These are phyloP conservation scores for Salticus scenicus DNA, from an alignment of 2,888 invertebrate species.

Conservation along the genomic window DNA sequence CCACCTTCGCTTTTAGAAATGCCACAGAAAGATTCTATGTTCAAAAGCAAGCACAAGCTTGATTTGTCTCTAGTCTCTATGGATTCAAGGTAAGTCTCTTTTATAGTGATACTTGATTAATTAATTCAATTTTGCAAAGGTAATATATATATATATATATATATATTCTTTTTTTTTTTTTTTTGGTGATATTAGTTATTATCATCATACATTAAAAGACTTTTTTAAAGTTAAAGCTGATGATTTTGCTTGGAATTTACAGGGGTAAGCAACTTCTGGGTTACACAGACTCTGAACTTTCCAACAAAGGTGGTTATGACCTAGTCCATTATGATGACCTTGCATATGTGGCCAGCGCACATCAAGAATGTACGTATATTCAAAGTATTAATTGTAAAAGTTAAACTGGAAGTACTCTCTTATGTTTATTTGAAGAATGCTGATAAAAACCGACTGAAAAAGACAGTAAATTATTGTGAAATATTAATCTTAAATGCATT, in stretches of 20 bases:
- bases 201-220: too few species aligned
- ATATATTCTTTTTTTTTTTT: too few species aligned
- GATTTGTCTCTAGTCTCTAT: constrained; percentile 96
- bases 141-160: too few species aligned
- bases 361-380: constrained; percentile 93
- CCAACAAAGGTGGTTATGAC: constrained; percentile 96
- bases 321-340: constrained; percentile 98
- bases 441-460: too few species aligned
- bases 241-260: constrained; percentile 74
- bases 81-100: constrained; percentile 94
- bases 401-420: too few species aligned
- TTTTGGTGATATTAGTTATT: too few species aligned
- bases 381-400: too few species aligned
- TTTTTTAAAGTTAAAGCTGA: background rate
- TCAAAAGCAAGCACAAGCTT: constrained; percentile 99
- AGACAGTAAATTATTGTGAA: too few species aligned
- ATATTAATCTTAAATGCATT: background rate
- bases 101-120: too few species aligned
- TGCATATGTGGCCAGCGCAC: constrained; percentile 97
- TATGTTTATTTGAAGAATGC: too few species aligned
- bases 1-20: constrained; percentile 97
- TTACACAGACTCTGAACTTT: constrained; percentile 92
- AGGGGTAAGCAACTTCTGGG: constrained; percentile 96
- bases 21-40: constrained; percentile 98
- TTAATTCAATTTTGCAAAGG: too few species aligned